These are phyloP conservation scores for Murina feae DNA, from an alignment of 2,113 vertebrate species.

Conservation along the genomic window DNA sequence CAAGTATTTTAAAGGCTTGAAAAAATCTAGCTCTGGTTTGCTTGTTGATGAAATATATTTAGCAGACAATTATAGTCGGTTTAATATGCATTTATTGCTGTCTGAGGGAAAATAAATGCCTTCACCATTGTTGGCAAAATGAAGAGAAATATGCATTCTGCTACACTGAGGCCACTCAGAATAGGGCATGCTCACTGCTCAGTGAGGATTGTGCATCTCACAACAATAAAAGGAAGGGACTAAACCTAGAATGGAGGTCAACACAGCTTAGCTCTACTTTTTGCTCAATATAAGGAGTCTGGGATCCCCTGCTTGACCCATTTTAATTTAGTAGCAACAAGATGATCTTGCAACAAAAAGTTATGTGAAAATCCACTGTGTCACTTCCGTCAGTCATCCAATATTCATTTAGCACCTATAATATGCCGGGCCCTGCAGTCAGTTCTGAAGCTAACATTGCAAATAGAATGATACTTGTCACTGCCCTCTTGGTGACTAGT, in stretches of 20 bases:
- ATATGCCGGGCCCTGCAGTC: not conserved
- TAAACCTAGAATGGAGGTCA: not conserved
- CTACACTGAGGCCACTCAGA: not conserved
- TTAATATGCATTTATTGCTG: conserved; percentile 64
- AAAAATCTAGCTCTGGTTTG: conserved; percentile 54
- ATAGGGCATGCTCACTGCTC: conserved; percentile 31
- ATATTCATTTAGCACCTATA: not conserved
- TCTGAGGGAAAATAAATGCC: conserved; percentile 48
- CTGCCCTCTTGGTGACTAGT: not conserved
- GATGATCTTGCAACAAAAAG: not conserved
- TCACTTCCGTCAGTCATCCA: not conserved
- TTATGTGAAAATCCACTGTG: conserved; percentile 5
- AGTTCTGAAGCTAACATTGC: not conserved
- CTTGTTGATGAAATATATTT: conserved; percentile 69
- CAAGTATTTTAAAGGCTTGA: conserved; percentile 65
- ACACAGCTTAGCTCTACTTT: not conserved
- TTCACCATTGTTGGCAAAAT: conserved; percentile 53
- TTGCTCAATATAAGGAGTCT: not conserved
- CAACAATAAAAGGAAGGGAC: not conserved
- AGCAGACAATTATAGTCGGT: conserved; percentile 66
- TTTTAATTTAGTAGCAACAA: conserved; percentile 10
- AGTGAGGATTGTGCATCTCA: not conserved
- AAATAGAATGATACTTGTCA: not conserved
- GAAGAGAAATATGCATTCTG: conserved; percentile 16
- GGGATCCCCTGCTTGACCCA: not conserved